phyloP scores from a whole-genome alignment of 2,797 vertebrate genomes.

The Tangara arthus region DNA sequence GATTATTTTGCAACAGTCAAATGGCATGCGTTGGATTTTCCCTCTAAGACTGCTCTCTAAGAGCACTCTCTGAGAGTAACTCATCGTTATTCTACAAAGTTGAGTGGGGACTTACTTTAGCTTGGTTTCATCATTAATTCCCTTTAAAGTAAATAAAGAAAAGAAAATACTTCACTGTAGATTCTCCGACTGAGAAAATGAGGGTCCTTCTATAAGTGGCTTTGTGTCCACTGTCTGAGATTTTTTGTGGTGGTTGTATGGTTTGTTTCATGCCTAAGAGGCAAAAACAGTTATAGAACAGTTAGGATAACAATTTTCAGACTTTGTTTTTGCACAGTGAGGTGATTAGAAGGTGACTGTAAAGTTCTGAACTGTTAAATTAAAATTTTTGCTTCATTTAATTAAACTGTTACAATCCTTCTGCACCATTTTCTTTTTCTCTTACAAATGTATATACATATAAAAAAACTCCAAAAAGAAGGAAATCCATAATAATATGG shows the following conservation, averaged over 20 bases:
- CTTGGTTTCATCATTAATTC: slow-evolving; percentile 37
- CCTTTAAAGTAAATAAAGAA: background rate
- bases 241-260: background rate
- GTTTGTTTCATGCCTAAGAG: background rate
- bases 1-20: slow-evolving; percentile 85
- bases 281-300: background rate
- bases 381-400: background rate
- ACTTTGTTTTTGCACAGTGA: background rate
- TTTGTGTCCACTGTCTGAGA: background rate
- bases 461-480: background rate
- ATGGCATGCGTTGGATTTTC: slow-evolving; percentile 74
- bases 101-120: slow-evolving; percentile 36
- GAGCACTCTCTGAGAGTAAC: background rate
- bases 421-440: background rate
- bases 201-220: background rate
- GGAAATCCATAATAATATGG: background rate
- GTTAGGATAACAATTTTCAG: background rate
- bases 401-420: background rate
- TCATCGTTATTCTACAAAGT: slow-evolving; percentile 28
- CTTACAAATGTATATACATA: background rate
- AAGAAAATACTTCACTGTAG: slow-evolving; percentile 9
- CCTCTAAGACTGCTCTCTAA: slow-evolving; percentile 13
- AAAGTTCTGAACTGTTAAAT: background rate
- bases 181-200: slow-evolving; percentile 13
- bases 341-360: background rate